These are phyloP conservation scores for Glyptemys insculpta DNA, from an alignment of 2,797 vertebrate genomes.

Conservation along the genomic window DNA sequence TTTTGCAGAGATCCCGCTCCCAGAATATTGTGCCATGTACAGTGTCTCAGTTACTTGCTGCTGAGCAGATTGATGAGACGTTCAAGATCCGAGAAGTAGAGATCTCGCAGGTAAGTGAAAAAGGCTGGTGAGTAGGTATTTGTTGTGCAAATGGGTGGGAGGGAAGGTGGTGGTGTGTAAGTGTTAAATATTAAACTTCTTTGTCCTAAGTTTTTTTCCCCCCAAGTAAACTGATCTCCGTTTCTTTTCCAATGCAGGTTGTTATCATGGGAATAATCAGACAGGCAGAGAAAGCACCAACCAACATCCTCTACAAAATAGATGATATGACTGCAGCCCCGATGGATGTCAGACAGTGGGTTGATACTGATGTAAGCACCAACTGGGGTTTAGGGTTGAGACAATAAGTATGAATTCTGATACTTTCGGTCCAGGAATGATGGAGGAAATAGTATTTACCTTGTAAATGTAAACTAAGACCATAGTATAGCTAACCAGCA, in stretches of 20 bases:
- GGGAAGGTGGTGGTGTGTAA: not conserved
- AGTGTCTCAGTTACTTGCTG: conserved; percentile 94
- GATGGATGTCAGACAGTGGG: conserved; percentile 97
- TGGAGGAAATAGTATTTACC: not conserved
- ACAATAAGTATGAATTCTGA: not conserved
- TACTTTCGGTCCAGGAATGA: not conserved
- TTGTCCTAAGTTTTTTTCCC: not conserved
- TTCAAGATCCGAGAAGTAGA: conserved; percentile 93
- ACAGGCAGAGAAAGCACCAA: conserved; percentile 95
- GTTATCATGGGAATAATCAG: conserved; percentile 93
- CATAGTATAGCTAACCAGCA: not conserved
- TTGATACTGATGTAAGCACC: conserved; percentile 92
- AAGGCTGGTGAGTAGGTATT: not conserved
- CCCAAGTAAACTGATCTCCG: not conserved
- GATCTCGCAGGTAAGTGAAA: conserved; percentile 88
- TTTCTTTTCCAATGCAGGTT: conserved; percentile 79
- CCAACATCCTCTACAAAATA: conserved; percentile 97
- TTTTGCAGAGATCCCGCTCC: conserved; percentile 87
- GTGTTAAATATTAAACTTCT: not conserved
- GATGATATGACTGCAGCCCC: conserved; percentile 96
- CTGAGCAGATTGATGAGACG: conserved; percentile 88
- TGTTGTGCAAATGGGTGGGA: not conserved
- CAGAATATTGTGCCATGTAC: conserved; percentile 96
- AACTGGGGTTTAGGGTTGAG: not conserved
- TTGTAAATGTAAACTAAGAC: not conserved